Evolutionary conservation across 2,797 vertebrate genomes (phyloP).

Genomic region (Cryptoprocta ferox): DNA sequence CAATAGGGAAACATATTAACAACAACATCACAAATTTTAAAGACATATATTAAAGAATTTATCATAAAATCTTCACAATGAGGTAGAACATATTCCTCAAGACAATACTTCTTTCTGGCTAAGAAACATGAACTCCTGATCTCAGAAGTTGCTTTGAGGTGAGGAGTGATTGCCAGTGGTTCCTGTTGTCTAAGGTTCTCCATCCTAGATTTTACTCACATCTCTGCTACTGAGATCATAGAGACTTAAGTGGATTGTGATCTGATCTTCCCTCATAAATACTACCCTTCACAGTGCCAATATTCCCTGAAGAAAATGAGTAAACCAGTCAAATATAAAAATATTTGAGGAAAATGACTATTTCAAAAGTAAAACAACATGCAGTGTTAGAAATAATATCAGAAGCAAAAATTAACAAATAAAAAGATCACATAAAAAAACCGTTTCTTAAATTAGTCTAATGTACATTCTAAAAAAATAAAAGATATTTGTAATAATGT

Average conservation of each 20-base stretch:
- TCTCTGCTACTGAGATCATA: neutral
- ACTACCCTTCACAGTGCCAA: neutral
- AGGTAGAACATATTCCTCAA: neutral
- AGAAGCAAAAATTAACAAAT: neutral
- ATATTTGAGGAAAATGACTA: neutral
- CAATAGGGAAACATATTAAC: neutral
- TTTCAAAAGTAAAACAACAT: neutral
- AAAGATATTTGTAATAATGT: neutral
- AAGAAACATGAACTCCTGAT: neutral
- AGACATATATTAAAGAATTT: neutral
- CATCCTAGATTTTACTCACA: neutral
- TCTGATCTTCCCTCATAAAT: neutral
- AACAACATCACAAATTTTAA: slow-evolving; percentile 15
- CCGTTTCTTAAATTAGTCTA: neutral
- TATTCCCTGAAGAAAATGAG: neutral
- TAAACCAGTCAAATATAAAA: neutral
- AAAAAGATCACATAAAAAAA: neutral
- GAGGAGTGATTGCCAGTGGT: neutral
- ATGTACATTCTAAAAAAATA: neutral
- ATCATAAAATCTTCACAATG: neutral
- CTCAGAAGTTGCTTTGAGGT: neutral
- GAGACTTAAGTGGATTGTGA: neutral
- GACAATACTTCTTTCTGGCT: neutral
- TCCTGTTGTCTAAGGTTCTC: neutral
- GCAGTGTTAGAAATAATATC: neutral